Evolutionary conservation across 1,140 invertebrate genomes (phyloP), one percentile per base, ranked within the genome.

Genomic region (Stegodyphus dumicola): DNA sequence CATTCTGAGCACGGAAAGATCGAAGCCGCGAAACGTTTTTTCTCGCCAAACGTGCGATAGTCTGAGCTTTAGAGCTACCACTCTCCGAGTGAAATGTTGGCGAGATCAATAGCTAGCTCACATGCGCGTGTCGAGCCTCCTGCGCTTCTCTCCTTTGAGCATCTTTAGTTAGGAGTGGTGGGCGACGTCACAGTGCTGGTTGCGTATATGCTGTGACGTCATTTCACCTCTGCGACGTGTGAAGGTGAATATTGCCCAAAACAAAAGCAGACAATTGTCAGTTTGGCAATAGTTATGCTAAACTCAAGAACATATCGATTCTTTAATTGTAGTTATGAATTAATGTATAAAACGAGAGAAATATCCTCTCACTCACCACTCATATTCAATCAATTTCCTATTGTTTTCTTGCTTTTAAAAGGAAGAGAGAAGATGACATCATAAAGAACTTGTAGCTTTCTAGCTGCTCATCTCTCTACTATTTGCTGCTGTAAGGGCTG

Each of bases 141-240:
- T 65, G 75, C 75, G 75, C 75, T 7, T 65, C 9, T 64, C 13
- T 65, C 33, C 18, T 13, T 10, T 49, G 75, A 48, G 75, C 75
- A 77, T 77, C 60, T 54, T 77, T 13, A 7, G 75, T 33, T 54
- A 77, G 75, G 75, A 77, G 75, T 54, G 75, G 54, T 53, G 54
- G 60, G 18, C 56, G 54, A 77, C 75, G 75, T 18, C 53, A 77
- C 56, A 77, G 75, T 77, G 75, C 75, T 77, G 70, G 48, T 54
- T 77, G 75, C 66, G 66, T 69, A 69, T 69, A 5, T 69, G 10
- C 66, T 33, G 13, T 69, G 66, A 77, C 75, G 75, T 77, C 75
- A 77, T 6, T 17, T 77, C 75, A 77, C 75, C 75, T 77, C 60
- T 77, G 18, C 33, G 49, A 18, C 0, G n/a, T 60, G 13, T 18